phyloP scores from a whole-genome alignment of 2,113 vertebrate species.

The Dipodomys merriami region DNA sequence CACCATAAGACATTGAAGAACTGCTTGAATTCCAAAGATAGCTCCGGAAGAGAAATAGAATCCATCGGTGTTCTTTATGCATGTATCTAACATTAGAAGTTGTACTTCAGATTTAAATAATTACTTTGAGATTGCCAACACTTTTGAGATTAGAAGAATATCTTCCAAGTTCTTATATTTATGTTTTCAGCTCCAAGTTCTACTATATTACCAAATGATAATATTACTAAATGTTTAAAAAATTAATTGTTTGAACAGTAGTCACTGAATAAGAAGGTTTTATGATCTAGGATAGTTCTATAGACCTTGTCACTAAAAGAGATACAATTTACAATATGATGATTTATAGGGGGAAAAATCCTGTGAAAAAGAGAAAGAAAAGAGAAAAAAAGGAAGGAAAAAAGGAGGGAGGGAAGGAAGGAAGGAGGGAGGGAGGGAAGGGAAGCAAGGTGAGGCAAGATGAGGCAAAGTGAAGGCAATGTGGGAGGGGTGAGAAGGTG shows the following conservation, averaged over 20 bases:
- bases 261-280: too few relatives aligned
- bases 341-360: constrained; percentile 19
- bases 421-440: neutral
- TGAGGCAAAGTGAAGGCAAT: neutral
- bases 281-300: too few relatives aligned
- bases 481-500: neutral
- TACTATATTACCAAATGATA: too few relatives aligned
- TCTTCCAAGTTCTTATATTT: too few relatives aligned
- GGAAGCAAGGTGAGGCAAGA: too few relatives aligned
- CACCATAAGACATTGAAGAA: neutral
- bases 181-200: too few relatives aligned
- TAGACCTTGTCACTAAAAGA: too few relatives aligned
- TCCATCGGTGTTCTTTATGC: neutral
- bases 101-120: constrained; percentile 9
- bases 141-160: neutral
- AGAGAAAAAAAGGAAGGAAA: neutral
- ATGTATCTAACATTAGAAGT: neutral
- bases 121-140: neutral
- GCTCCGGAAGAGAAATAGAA: neutral
- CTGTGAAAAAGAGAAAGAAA: neutral
- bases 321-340: too few relatives aligned
- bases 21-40: neutral
- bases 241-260: too few relatives aligned
- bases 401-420: neutral
- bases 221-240: too few relatives aligned